These are phyloP conservation scores for Xiphophorus birchmanni DNA, from an alignment of 2,797 vertebrate species.

Conservation along the genomic window DNA sequence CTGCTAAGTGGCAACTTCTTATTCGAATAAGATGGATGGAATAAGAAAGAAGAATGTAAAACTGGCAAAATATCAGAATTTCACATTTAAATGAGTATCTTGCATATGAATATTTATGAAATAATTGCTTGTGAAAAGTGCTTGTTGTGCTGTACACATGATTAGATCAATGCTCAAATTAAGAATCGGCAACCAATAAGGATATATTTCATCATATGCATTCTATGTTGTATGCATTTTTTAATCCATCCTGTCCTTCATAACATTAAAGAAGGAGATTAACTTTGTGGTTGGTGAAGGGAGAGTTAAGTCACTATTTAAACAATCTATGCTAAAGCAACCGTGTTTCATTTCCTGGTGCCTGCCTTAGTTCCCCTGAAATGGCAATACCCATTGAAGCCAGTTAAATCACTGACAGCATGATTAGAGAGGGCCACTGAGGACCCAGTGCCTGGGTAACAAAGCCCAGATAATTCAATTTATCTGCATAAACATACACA, in stretches of 20 bases:
- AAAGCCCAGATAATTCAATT: conserved; percentile 81
- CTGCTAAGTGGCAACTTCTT: neutral
- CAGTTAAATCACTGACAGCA: conserved; percentile 81
- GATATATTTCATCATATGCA: conserved; percentile 57
- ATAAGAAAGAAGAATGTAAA: neutral
- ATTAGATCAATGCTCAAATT: neutral
- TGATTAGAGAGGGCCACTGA: conserved; percentile 79
- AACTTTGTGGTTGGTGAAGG: conserved; percentile 20
- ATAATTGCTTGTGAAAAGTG: neutral
- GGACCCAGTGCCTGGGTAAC: conserved; percentile 71
- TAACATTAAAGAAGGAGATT: conserved; percentile 24
- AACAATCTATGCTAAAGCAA: conserved; percentile 73
- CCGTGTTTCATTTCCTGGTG: conserved; percentile 85
- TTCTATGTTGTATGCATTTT: conserved; percentile 7
- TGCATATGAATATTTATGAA: neutral
- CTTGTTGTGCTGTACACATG: neutral
- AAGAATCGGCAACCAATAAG: neutral
- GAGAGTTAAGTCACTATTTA: conserved; percentile 62
- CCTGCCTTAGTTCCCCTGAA: conserved; percentile 78
- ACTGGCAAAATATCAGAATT: neutral
- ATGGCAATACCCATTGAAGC: conserved; percentile 84
- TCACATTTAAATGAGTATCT: neutral
- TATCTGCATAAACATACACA: conserved; percentile 83
- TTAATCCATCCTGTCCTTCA: neutral
- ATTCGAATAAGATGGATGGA: neutral